A percentile compares a stretch with the other conserved stretches of the same genome.
Conservation (phyloP, 2,888 invertebrate genomes). For the Drosophila aldrichi region DNA sequence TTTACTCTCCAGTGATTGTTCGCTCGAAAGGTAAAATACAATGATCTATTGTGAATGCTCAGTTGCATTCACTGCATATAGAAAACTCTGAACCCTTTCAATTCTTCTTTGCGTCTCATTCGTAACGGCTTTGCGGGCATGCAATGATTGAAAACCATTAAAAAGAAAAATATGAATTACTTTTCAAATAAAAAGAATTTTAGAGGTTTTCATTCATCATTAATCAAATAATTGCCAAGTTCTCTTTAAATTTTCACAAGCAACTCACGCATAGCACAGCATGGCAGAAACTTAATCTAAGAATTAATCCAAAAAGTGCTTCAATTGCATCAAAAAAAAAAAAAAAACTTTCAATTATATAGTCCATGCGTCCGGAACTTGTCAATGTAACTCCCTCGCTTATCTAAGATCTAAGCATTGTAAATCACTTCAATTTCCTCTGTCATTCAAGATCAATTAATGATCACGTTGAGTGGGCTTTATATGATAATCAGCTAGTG, state of each 20-base stretch:
- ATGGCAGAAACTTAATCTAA: constrained; percentile 13
- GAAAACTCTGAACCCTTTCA: neutral
- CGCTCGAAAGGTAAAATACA: constrained; percentile 57
- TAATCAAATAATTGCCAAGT: neutral
- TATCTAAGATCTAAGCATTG: neutral
- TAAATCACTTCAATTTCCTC: neutral
- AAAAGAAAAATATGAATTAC: neutral
- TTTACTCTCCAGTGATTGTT: constrained; percentile 51
- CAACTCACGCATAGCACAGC: constrained; percentile 22
- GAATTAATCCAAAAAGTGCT: constrained; percentile 29
- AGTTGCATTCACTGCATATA: neutral
- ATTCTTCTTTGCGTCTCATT: constrained; percentile 10
- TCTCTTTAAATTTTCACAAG: neutral
- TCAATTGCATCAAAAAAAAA: constrained; percentile 19
- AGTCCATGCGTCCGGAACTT: neutral
- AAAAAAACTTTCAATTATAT: constrained; percentile 8
- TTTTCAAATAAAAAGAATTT: neutral
- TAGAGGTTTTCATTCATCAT: neutral
- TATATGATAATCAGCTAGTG: constrained; percentile 12
- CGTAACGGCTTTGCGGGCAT: constrained; percentile 18
- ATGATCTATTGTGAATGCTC: constrained; percentile 12
- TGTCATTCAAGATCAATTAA: constrained; percentile 5
- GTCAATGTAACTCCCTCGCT: neutral
- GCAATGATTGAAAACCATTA: neutral
- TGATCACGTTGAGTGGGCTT: constrained; percentile 11